phyloP scores from a whole-genome alignment of 2,797 vertebrate genomes.

The Poeciliopsis paucimaculata region DNA sequence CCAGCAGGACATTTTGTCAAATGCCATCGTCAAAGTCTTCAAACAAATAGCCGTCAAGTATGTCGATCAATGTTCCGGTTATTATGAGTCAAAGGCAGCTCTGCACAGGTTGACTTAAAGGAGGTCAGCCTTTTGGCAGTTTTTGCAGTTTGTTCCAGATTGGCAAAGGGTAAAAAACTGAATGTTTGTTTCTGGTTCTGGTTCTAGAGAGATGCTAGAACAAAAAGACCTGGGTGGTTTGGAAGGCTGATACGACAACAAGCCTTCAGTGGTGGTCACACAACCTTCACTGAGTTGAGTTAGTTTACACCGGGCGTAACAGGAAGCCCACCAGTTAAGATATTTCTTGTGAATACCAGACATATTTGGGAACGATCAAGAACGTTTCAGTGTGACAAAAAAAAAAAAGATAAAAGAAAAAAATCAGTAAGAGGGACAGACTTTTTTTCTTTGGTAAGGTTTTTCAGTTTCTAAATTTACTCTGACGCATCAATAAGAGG shows the following conservation, averaged over 20 bases:
- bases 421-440: not conserved
- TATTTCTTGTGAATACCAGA: not conserved
- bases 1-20: not conserved
- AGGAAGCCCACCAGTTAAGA: no score
- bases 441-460: not conserved
- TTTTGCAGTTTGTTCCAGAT: not conserved
- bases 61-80: not conserved
- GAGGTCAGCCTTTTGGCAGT: not conserved
- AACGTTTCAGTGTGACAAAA: not conserved
- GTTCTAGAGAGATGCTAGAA: not conserved
- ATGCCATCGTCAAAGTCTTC: not conserved
- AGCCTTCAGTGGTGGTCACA: not conserved
- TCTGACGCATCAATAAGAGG: not conserved
- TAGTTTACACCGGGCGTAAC: not conserved
- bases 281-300: not conserved
- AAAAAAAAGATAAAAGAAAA: not conserved
- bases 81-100: not conserved
- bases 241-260: not conserved
- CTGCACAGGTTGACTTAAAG: not conserved
- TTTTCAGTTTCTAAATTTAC: not conserved
- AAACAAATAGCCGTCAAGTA: not conserved
- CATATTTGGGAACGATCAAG: not conserved
- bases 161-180: not conserved
- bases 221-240: not conserved
- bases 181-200: not conserved